These are phyloP conservation scores for Premnoplex brunnescens DNA, from an alignment of 2,797 vertebrate species.

Conservation along the genomic window DNA sequence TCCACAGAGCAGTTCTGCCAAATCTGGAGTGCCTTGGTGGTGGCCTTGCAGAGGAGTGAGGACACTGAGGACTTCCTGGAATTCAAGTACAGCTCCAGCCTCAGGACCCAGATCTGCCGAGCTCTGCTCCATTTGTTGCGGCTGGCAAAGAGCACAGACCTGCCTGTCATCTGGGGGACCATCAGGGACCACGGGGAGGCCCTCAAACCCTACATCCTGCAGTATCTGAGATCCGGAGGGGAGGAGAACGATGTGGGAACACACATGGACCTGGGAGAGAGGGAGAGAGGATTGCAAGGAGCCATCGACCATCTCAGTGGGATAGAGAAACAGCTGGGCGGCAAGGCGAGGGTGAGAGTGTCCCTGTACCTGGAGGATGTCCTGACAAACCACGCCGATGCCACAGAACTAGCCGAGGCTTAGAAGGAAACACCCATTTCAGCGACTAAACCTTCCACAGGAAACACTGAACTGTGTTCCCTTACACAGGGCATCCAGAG, in stretches of 20 bases:
- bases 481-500: not conserved
- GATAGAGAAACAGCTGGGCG: constrained; percentile 54
- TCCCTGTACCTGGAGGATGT: constrained; percentile 81
- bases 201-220: constrained; percentile 80
- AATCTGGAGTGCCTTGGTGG: constrained; percentile 87
- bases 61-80: constrained; percentile 92
- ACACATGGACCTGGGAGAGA: constrained; percentile 58
- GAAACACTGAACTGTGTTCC: not conserved
- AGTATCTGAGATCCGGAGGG: constrained; percentile 78
- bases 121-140: constrained; percentile 87
- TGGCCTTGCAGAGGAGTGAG: constrained; percentile 88
- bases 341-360: constrained; percentile 39
- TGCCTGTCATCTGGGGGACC: constrained; percentile 71
- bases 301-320: constrained; percentile 77
- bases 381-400: constrained; percentile 67
- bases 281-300: constrained; percentile 70
- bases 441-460: not conserved
- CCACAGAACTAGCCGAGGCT: constrained; percentile 6
- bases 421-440: not conserved
- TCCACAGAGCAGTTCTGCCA: constrained; percentile 77
- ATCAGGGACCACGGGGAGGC: constrained; percentile 70
- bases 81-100: constrained; percentile 92
- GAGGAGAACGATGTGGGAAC: constrained; percentile 62
- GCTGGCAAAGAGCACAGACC: constrained; percentile 80
- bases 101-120: constrained; percentile 86